Conservation (phyloP, 2,113 vertebrate species). For the Neodontobutis hainanensis region DNA sequence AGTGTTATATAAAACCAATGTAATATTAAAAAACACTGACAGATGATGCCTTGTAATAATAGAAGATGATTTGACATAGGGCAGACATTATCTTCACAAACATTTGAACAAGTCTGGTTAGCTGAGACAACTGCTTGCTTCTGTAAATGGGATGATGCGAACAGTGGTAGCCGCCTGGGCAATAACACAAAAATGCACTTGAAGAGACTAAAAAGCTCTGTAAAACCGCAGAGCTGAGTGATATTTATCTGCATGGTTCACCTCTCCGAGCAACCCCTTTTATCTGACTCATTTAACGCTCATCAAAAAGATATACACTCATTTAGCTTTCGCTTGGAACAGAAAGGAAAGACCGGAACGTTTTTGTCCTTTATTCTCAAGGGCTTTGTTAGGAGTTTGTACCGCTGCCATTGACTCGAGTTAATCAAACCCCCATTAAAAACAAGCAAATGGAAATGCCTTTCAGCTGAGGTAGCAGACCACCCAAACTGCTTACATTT, state of each 20-base stretch:
- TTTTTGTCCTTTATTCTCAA: conserved; percentile 12
- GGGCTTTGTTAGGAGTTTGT: not conserved
- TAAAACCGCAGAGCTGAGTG: not conserved
- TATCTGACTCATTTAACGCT: conserved; percentile 10
- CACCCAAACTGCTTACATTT: conserved; percentile 65
- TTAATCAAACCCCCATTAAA: conserved; percentile 33
- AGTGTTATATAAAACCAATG: too few relatives aligned
- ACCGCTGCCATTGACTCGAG: conserved; percentile 5
- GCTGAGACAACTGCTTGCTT: conserved; percentile 11
- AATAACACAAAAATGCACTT: conserved; percentile 36
- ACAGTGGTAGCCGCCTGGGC: conserved; percentile 1
- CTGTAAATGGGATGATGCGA: conserved; percentile 38
- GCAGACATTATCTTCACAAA: too few relatives aligned
- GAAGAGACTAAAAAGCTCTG: conserved; percentile 19
- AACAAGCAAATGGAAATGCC: conserved; percentile 42
- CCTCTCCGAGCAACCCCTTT: not conserved
- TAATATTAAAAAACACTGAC: too few relatives aligned
- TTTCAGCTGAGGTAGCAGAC: conserved; percentile 47
- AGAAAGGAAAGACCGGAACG: not conserved
- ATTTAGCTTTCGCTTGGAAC: conserved; percentile 25
- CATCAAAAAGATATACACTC: conserved; percentile 30
- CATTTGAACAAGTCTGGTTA: not conserved
- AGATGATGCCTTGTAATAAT: too few relatives aligned
- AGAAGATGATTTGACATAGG: too few relatives aligned
- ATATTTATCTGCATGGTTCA: conserved; percentile 13